These are phyloP conservation scores for Meriones unguiculatus DNA, from an alignment of 2,113 vertebrate genomes.

Conservation along the genomic window DNA sequence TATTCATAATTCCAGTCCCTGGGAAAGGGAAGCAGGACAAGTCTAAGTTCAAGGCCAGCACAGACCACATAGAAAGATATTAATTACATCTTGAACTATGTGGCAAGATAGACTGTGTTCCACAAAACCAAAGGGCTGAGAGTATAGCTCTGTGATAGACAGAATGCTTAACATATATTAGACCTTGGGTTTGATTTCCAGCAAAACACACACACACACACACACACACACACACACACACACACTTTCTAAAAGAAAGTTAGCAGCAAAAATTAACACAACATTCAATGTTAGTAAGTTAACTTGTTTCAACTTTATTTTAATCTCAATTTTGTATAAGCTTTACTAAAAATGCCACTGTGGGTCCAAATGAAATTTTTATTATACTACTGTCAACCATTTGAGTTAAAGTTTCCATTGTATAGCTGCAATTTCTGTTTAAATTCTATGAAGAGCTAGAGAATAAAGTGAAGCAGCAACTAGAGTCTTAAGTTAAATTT, in stretches of 20 bases:
- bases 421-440: conserved; percentile 34
- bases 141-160: not conserved
- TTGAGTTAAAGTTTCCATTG: conserved; percentile 12
- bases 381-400: not conserved
- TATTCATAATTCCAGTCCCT: not conserved
- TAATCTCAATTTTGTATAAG: conserved; percentile 26
- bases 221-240: not conserved
- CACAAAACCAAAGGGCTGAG: not conserved
- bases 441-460: conserved; percentile 8
- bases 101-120: not conserved
- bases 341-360: conserved; percentile 33
- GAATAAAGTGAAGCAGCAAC: conserved; percentile 48
- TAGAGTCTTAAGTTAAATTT: conserved; percentile 60
- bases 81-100: not conserved
- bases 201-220: not conserved
- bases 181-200: not conserved
- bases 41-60: not conserved
- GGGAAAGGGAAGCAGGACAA: not conserved
- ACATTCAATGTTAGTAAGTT: not conserved
- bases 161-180: not conserved
- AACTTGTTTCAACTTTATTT: conserved; percentile 36
- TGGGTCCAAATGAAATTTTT: conserved; percentile 46
- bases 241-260: not conserved
- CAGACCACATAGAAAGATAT: not conserved
- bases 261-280: not conserved